Conservation (phyloP, 2,113 vertebrate species). For the Indicator indicator region DNA sequence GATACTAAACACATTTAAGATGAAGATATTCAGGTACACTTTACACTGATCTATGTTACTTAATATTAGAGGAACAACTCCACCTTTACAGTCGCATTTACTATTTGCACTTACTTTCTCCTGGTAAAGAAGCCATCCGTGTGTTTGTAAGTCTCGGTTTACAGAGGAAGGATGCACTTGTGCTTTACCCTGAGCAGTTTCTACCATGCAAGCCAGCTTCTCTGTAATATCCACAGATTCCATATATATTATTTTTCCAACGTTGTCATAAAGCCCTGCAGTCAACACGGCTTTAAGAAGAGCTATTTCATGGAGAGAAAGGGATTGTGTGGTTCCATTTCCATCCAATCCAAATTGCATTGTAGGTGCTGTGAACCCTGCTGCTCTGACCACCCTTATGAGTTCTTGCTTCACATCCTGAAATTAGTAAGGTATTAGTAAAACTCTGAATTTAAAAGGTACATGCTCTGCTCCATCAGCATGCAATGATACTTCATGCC, state of each 20-base stretch:
- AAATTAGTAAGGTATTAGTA: background rate
- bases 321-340: slow-evolving; percentile 29
- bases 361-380: slow-evolving; percentile 81
- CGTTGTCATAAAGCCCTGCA: slow-evolving; percentile 92
- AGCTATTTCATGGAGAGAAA: slow-evolving; percentile 82
- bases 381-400: slow-evolving; percentile 89
- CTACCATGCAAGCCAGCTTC: slow-evolving; percentile 84
- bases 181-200: slow-evolving; percentile 93
- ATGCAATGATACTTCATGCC: background rate
- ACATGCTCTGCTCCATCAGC: background rate
- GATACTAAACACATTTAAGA: background rate
- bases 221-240: slow-evolving; percentile 91
- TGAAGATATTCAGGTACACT: background rate
- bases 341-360: slow-evolving; percentile 14
- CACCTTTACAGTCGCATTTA: background rate
- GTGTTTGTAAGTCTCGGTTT: slow-evolving; percentile 88
- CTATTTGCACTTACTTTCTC: slow-evolving; percentile 85
- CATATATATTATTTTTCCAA: slow-evolving; percentile 85
- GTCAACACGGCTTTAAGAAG: slow-evolving; percentile 90
- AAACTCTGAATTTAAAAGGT: background rate
- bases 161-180: slow-evolving; percentile 96
- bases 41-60: background rate
- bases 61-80: background rate
- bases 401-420: slow-evolving; percentile 94
- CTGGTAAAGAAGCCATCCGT: slow-evolving; percentile 96